Percentiles rank a stretch among this genome's conserved stretches.
phyloP scores from a whole-genome alignment of 2,888 invertebrate genomes.

The Andricus quercusramuli region DNA sequence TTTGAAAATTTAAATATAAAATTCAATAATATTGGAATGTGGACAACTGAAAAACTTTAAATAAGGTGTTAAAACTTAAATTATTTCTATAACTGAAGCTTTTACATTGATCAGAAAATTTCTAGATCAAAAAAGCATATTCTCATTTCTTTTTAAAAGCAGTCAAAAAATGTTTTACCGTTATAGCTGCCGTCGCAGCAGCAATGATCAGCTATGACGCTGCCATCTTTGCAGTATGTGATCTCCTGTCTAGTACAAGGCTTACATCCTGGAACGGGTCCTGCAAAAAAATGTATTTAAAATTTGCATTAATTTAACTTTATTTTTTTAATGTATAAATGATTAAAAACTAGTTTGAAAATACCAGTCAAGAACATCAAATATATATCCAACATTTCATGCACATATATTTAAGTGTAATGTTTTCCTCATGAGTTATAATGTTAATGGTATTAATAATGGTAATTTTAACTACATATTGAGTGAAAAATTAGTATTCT shows the following conservation, averaged over 20 bases:
- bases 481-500: not conserved
- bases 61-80: no score
- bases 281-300: slow-evolving; percentile 63
- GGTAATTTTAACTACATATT: not conserved
- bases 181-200: slow-evolving; percentile 82
- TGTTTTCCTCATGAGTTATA: no score
- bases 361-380: no score
- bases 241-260: slow-evolving; percentile 82
- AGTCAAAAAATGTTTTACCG: slow-evolving; percentile 71
- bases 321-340: not conserved
- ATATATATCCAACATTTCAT: no score
- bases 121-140: no score
- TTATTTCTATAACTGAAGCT: no score
- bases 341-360: not conserved
- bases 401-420: no score
- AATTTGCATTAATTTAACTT: not conserved
- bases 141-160: no score
- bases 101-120: no score
- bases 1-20: no score
- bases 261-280: slow-evolving; percentile 82
- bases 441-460: not conserved
- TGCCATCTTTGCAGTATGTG: slow-evolving; percentile 83
- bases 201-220: slow-evolving; percentile 82
- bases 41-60: no score
- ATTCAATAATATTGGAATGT: no score